These are phyloP conservation scores for Pristionchus exspectatus DNA, from an alignment of 2,888 invertebrate genomes.

Conservation along the genomic window DNA sequence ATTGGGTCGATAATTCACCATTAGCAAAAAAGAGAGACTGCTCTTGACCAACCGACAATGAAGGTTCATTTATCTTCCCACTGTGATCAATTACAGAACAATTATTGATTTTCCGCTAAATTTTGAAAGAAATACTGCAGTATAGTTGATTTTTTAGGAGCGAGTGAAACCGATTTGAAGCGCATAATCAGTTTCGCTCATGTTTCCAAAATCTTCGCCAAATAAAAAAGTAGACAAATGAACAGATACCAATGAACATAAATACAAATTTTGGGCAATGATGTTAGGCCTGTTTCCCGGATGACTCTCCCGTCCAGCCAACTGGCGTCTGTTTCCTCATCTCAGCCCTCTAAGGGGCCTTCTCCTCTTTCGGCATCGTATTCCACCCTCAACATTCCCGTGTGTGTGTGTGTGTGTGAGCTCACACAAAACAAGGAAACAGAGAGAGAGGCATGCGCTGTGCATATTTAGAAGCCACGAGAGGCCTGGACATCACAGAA, in stretches of 20 bases:
- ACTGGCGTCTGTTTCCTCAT: neutral
- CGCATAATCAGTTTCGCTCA: too few species aligned
- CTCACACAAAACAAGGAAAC: slow-evolving; percentile 28
- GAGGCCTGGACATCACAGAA: neutral
- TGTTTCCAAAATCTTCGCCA: too few species aligned
- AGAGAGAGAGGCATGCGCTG: neutral
- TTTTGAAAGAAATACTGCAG: too few species aligned
- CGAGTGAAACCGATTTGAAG: neutral
- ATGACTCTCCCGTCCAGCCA: neutral
- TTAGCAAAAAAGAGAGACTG: too few species aligned
- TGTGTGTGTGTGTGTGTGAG: neutral
- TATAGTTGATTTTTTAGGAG: neutral
- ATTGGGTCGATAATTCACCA: too few species aligned
- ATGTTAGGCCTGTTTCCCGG: too few species aligned
- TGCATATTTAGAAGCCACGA: neutral
- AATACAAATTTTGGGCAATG: too few species aligned
- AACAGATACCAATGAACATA: neutral
- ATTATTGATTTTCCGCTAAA: too few species aligned
- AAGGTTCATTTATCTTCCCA: too few species aligned
- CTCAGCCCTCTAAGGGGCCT: neutral
- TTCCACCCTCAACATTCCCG: slow-evolving; percentile 16
- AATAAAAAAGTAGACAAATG: neutral
- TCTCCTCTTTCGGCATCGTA: neutral
- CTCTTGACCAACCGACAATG: too few species aligned
- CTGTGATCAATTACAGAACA: too few species aligned